Evolutionary conservation across 1,140 invertebrate species (phyloP).

Genomic region (Drosophila athabasca): DNA sequence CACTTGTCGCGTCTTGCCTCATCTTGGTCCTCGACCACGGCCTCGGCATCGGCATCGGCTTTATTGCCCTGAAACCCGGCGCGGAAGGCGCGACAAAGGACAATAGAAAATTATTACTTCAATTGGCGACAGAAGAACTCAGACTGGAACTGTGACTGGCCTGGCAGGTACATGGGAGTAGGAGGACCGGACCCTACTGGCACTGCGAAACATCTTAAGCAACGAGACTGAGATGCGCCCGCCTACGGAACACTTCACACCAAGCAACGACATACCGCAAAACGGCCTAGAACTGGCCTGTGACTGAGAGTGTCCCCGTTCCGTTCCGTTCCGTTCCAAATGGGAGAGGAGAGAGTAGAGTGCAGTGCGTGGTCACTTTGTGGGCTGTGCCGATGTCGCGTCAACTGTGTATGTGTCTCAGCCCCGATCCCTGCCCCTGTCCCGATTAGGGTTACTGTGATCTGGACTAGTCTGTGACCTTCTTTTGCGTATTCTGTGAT

Average conservation of each 20-base stretch:
- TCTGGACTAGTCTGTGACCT: slow-evolving; percentile 18
- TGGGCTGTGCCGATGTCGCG: slow-evolving; percentile 46
- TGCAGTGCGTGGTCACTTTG: slow-evolving; percentile 36
- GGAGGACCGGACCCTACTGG: slow-evolving; percentile 11
- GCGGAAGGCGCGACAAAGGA: slow-evolving; percentile 44
- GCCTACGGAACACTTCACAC: slow-evolving; percentile 67
- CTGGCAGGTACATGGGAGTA: slow-evolving; percentile 2
- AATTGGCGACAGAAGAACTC: slow-evolving; percentile 64
- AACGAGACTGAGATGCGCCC: slow-evolving; percentile 45
- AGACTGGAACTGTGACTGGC: background rate
- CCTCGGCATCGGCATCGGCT: background rate
- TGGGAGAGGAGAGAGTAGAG: no score
- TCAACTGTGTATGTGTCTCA: slow-evolving; percentile 22
- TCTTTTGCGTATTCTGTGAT: slow-evolving; percentile 25
- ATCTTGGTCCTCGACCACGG: background rate
- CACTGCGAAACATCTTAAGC: slow-evolving; percentile 49
- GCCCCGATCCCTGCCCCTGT: no score
- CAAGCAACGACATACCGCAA: slow-evolving; percentile 41
- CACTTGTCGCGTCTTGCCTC: slow-evolving; percentile 64
- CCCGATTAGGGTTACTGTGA: slow-evolving; percentile 9
- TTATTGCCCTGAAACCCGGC: slow-evolving; percentile 14
- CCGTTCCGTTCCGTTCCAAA: no score
- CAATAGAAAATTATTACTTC: slow-evolving; percentile 79
- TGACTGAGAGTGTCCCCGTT: no score
- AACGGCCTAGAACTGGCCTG: slow-evolving; percentile 23